phyloP scores from a whole-genome alignment of 2,888 invertebrate genomes.

The Halocaridina rubra region DNA sequence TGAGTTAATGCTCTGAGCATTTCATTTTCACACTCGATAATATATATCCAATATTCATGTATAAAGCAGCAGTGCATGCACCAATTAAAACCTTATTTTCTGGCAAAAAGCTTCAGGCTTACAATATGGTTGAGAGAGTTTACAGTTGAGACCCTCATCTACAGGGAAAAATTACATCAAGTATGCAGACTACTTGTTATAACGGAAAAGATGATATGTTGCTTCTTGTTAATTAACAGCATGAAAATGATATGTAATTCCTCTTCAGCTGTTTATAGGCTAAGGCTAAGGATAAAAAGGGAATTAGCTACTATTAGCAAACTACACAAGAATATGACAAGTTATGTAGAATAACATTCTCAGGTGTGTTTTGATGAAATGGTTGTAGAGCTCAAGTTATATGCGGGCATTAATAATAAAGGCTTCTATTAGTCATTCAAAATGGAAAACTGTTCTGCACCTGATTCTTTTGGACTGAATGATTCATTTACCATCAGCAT shows the following conservation, averaged over 20 bases:
- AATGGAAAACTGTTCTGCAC: no score
- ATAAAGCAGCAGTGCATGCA: no score
- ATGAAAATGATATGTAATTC: constrained; percentile 25
- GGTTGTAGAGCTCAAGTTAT: no score
- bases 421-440: no score
- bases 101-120: no score
- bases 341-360: no score
- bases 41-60: no score
- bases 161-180: constrained; percentile 34
- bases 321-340: constrained; percentile 43
- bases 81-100: no score
- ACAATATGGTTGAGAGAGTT: no score
- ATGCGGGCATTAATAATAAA: no score
- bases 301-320: constrained; percentile 26
- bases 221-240: constrained; percentile 55
- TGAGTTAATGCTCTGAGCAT: neutral
- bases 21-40: neutral
- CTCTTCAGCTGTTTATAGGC: constrained; percentile 49
- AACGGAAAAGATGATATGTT: constrained; percentile 48
- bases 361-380: no score
- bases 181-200: constrained; percentile 42
- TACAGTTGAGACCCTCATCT: neutral
- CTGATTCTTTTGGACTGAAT: no score
- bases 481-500: neutral
- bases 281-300: constrained; percentile 40